Conservation (phyloP, 1,140 invertebrate species). For the Littorina saxatilis region DNA sequence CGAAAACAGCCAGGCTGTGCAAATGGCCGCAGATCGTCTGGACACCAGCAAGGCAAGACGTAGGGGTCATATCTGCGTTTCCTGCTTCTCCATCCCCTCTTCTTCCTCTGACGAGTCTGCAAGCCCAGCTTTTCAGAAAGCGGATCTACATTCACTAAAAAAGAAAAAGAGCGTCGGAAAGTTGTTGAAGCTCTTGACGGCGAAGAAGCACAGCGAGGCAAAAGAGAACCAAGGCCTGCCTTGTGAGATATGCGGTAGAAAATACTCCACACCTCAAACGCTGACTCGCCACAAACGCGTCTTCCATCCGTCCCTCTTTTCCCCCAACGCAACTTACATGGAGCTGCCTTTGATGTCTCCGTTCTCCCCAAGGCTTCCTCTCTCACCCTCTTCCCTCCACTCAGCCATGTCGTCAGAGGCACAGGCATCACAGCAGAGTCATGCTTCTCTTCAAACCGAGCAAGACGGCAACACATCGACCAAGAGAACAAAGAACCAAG, state of each 20-base stretch:
- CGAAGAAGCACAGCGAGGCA: neutral
- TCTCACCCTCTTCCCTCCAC: neutral
- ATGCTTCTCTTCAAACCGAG: no score
- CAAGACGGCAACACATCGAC: no score
- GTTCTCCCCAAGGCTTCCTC: neutral
- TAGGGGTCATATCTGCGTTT: neutral
- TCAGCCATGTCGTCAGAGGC: neutral
- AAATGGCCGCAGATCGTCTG: no score
- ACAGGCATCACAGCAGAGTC: neutral
- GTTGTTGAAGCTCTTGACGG: no score
- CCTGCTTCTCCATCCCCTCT: neutral
- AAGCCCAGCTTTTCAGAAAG: no score
- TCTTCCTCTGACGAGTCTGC: neutral
- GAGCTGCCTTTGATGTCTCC: neutral
- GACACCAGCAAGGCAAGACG: neutral
- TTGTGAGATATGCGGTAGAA: neutral
- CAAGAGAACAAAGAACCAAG: no score
- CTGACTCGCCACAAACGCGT: conserved; percentile 18
- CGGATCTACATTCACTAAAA: no score
- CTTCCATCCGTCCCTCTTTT: conserved; percentile 26
- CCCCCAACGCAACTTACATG: neutral
- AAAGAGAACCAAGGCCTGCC: neutral
- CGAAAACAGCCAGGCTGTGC: no score
- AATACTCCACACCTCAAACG: neutral
- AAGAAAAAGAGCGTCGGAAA: neutral